These are phyloP conservation scores for Agrypnia vestita DNA, from an alignment of 1,140 invertebrate genomes.

Conservation along the genomic window DNA sequence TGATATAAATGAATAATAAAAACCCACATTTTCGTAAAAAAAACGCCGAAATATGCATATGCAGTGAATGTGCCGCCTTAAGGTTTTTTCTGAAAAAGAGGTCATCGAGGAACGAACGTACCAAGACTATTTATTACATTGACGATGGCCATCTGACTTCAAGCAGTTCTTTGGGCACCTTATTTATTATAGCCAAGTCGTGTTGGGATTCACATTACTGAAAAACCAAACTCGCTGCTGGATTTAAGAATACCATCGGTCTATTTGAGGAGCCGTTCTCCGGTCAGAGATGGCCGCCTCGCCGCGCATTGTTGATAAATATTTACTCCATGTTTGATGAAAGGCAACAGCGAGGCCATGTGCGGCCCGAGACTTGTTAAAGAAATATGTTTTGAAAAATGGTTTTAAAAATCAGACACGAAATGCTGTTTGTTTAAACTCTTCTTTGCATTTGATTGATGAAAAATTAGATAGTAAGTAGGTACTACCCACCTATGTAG, in stretches of 20 bases:
- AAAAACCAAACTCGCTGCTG: constrained; percentile 4
- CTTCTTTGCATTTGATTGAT: neutral
- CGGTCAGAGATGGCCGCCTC: constrained; percentile 8
- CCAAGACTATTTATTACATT: neutral
- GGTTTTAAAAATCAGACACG: too few species aligned
- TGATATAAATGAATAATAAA: too few species aligned
- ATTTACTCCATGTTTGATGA: constrained; percentile 42
- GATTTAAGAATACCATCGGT: constrained; percentile 13
- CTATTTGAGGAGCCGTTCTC: constrained; percentile 28
- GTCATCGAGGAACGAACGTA: neutral
- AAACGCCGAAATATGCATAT: too few species aligned
- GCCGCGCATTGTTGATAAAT: constrained; percentile 33
- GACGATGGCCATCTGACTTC: neutral
- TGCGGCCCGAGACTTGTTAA: neutral
- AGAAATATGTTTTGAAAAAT: neutral
- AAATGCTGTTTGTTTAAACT: too few species aligned
- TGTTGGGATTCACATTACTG: neutral
- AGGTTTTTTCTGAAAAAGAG: too few species aligned
- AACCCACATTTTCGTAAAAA: too few species aligned
- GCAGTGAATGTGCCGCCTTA: too few species aligned
- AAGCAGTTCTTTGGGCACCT: neutral
- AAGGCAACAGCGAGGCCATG: constrained; percentile 30
- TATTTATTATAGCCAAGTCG: neutral
- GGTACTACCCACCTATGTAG: too few species aligned
- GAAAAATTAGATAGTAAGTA: neutral